Conservation (phyloP, 2,797 vertebrate species). For the Coregonus suidteri region DNA sequence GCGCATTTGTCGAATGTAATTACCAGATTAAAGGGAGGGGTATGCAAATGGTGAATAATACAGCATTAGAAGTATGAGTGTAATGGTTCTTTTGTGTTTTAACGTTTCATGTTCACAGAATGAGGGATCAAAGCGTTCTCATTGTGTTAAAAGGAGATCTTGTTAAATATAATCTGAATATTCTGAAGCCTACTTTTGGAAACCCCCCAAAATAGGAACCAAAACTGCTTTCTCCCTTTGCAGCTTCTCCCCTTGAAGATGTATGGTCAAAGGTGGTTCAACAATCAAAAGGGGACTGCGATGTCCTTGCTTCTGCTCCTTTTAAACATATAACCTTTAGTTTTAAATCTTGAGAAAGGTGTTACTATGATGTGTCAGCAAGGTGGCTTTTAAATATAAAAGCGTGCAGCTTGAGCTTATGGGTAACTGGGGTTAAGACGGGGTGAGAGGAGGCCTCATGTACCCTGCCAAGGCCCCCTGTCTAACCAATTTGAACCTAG, state of each 20-base stretch:
- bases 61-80: constrained; percentile 26
- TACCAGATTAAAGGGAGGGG: constrained; percentile 38
- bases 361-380: background rate
- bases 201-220: background rate
- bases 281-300: background rate
- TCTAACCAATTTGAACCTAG: constrained; percentile 1
- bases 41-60: constrained; percentile 41
- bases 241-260: background rate
- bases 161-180: background rate
- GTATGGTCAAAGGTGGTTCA: background rate
- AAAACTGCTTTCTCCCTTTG: background rate
- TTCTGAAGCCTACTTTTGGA: background rate
- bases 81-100: constrained; percentile 32
- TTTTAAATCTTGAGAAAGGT: background rate
- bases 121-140: background rate
- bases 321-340: background rate
- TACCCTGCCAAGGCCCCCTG: too few species aligned
- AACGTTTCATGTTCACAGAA: constrained; percentile 16
- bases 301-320: background rate
- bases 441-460: background rate
- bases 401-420: background rate
- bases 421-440: background rate
- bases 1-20: constrained; percentile 43
- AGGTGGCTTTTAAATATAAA: background rate
- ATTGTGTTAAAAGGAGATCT: background rate